These are phyloP conservation scores for Numenius phaeopus DNA, from an alignment of 2,797 vertebrate species.

Conservation along the genomic window DNA sequence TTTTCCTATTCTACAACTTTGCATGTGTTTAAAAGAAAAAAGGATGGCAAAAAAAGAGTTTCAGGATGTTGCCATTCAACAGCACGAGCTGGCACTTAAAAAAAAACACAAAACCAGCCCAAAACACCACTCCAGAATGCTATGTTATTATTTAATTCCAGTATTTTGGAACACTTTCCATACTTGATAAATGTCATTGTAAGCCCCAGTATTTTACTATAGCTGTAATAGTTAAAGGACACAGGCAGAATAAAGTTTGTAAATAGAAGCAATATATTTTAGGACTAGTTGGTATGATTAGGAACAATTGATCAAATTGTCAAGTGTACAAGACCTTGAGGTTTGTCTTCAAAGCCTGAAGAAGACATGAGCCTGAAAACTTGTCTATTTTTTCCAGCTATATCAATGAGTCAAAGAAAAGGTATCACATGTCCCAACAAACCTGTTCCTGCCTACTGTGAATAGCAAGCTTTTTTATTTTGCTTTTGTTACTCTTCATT, in stretches of 20 bases:
- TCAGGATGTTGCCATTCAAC: not conserved
- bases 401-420: not conserved
- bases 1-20: not conserved
- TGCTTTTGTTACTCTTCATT: not conserved
- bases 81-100: not conserved
- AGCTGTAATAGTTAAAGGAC: not conserved
- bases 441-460: not conserved
- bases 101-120: not conserved
- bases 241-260: not conserved
- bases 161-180: not conserved
- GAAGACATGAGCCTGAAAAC: not conserved
- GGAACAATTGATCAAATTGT: not conserved
- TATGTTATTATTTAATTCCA: not conserved
- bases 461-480: not conserved
- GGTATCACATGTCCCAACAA: not conserved
- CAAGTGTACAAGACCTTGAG: not conserved
- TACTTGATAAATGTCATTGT: not conserved
- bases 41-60: not conserved
- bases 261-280: not conserved
- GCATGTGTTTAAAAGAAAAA: not conserved
- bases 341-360: not conserved
- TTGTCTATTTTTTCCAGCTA: not conserved
- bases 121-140: rapidly evolving
- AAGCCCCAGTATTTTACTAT: not conserved
- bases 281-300: not conserved